Evolutionary conservation across 1,140 invertebrate genomes (phyloP), one percentile per base, ranked within the genome.

Genomic region (Drosophila athabasca): DNA sequence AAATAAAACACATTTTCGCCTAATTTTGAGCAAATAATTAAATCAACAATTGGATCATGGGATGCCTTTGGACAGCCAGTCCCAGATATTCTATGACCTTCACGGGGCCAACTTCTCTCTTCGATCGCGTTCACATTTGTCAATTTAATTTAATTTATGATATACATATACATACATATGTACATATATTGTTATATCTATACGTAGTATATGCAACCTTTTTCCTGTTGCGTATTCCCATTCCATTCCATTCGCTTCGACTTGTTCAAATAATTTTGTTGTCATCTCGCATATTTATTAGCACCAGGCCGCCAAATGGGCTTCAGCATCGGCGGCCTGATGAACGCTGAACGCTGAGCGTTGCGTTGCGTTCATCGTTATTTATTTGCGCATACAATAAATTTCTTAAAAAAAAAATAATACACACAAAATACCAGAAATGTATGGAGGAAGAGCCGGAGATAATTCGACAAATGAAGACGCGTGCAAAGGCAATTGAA

Each of bases 261-360:
- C 49, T 77, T 52, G 70, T 65, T 75, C 39, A 60, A 64, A 73
- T 52, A 41, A 67, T 77, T 57, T 81, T 74, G 57, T 62, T 75
- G 65, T 58, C 73, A 51, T 57, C 62, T 46, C 57, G 61, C 50
- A 62, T 46, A 66, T 87, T 81, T 70, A 87, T 84, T 84, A 84
- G 65, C 81, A 85, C 81, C 58, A 60, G 31, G 52, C 46, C 57
- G 80, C 22, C 72, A 83, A 78, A 46, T 76, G 62, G 58, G 39
- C 53, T 46, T 3, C 35, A 39, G 35, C 35, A 39, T 39, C 35
- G 35, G 41, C 4, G 17, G 24, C 15, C 45, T 46, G 26, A 39
- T 11, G 17, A 19, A 19, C 17, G 17, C 17, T 19, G 17, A 19
- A 19, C 17, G 17, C 17, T 19, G 17, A 19, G 1, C 17, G 17